A percentile compares a stretch with the other conserved stretches of the same genome.
phyloP scores from a whole-genome alignment of 2,888 invertebrate species.

The Labia minor region DNA sequence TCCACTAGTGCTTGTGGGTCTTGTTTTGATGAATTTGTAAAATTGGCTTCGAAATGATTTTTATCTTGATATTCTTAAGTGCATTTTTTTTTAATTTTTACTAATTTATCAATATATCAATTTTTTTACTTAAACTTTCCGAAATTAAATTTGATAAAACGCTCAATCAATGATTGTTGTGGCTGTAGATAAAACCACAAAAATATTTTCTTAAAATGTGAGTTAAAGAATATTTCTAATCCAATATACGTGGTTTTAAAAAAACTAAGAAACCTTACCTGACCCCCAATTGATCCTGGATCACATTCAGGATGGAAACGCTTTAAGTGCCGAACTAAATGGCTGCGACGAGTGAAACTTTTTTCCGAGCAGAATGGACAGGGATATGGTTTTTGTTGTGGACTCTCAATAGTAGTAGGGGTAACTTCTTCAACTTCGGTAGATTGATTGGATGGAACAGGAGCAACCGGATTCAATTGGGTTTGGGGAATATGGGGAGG shows the following conservation, averaged over 20 bases:
- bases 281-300: slow-evolving; percentile 21
- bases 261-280: slow-evolving; percentile 13
- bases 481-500: neutral
- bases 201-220: slow-evolving; percentile 5
- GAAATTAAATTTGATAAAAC: neutral
- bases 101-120: neutral
- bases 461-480: neutral
- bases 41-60: neutral
- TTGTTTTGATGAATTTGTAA: neutral
- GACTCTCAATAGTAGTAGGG: neutral
- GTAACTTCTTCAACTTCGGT: neutral
- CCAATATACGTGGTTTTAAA: neutral
- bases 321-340: slow-evolving; percentile 28
- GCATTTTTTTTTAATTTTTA: neutral
- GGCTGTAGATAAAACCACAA: slow-evolving; percentile 1
- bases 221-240: neutral
- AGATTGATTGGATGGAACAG: neutral
- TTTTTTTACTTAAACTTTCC: neutral
- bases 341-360: slow-evolving; percentile 28
- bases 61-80: neutral
- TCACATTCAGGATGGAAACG: slow-evolving; percentile 26
- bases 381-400: slow-evolving; percentile 18
- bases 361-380: slow-evolving; percentile 21
- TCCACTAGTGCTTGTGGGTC: slow-evolving; percentile 8
- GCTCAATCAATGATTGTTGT: slow-evolving; percentile 6